Percentiles rank a stretch among this genome's conserved stretches.
These are phyloP conservation scores for Pempheris klunzingeri DNA, from an alignment of 2,797 vertebrate species.

Conservation along the genomic window DNA sequence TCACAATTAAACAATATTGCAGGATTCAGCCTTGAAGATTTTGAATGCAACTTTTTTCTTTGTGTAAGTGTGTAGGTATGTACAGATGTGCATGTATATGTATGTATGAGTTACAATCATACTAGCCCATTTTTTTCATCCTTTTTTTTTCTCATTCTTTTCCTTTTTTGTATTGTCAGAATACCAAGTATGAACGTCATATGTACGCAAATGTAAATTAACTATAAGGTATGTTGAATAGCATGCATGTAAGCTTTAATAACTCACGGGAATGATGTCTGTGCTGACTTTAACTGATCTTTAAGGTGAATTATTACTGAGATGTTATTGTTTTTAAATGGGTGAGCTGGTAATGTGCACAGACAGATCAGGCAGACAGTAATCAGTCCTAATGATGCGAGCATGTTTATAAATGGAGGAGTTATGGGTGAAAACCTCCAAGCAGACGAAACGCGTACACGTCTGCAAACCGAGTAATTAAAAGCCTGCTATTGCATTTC, in stretches of 20 bases:
- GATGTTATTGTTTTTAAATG: constrained; percentile 13
- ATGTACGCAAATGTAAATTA: too few relatives aligned
- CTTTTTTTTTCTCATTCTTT: too few relatives aligned
- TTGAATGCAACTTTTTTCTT: too few relatives aligned
- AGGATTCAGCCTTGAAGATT: too few relatives aligned
- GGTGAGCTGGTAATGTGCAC: background rate
- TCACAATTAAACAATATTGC: too few relatives aligned
- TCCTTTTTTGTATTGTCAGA: too few relatives aligned
- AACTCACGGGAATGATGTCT: constrained; percentile 33
- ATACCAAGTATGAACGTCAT: too few relatives aligned
- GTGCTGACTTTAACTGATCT: constrained; percentile 25
- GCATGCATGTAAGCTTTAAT: constrained; percentile 50
- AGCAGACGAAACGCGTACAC: background rate
- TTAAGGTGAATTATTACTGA: constrained; percentile 8
- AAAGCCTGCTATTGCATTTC: constrained; percentile 12
- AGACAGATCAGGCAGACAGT: background rate
- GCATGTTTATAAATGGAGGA: background rate
- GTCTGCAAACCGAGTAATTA: constrained; percentile 13
- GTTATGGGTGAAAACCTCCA: background rate
- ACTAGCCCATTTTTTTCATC: too few relatives aligned
- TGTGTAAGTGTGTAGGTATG: too few relatives aligned
- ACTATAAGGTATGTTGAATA: too few relatives aligned
- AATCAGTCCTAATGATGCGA: constrained; percentile 13
- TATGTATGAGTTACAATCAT: too few relatives aligned
- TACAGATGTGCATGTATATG: too few relatives aligned